Evolutionary conservation across 2,888 invertebrate genomes (phyloP), one percentile per base, ranked within the genome.

Genomic region (Plebejus anna): DNA sequence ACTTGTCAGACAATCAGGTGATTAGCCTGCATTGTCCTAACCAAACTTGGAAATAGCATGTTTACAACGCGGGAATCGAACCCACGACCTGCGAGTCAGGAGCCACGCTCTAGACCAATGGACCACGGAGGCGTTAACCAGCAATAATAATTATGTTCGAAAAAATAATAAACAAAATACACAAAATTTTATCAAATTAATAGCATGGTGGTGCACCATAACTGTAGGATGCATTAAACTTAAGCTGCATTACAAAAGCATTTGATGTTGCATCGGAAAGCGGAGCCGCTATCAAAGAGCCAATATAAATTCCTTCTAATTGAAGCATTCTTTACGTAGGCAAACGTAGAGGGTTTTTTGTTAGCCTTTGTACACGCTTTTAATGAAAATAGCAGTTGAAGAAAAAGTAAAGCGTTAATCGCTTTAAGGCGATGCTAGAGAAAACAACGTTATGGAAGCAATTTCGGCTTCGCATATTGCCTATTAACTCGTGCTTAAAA

Each of bases 401-500:
- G 79, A 78, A 79, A 78, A 79, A 66, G 70, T 79, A 77, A 76
- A 86, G 84, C 82, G 83, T 85, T 92, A 92, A 93, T 90, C 84
- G 84, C 81, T 88, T 92, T 91, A 91, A 82, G 85, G 82, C 86
- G 83, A 86, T 91, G 90, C 90, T 92, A 92, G 82, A 85, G 89
- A 87, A 91, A 93, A 93, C 88, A 87, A 88, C 84, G 89, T 94
- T 94, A 93, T 87, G 84, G 88, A 92, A 89, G 91, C 94, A 93
- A 93, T 94, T 94, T 92, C 85, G 92, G 91, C 88, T 85, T 88
- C 91, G 88, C 90, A 92, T 93, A 94, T 94, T 93, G 93, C 84
- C 92, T 92, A 92, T 93, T 92, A 93, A 87, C 88, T 85, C 79
- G 80, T 82, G 81, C 82, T 84, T 83, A 82, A 78, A 75, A 80